Base-by-base conservation (phyloP, 2,888 invertebrate genomes). In the Congeria kusceri region DNA sequence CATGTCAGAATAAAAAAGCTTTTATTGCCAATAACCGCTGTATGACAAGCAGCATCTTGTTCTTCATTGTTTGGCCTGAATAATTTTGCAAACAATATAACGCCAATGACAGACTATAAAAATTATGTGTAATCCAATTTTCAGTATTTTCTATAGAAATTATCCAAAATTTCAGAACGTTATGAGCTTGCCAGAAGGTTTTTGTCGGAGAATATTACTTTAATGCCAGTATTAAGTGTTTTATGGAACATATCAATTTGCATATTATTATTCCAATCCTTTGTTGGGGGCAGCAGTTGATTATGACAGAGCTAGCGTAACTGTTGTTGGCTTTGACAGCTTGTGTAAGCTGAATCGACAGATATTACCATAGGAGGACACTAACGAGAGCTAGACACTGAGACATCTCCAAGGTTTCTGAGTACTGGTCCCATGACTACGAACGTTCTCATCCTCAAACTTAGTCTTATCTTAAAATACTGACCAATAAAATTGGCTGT, bases 201-300 rank as follows among this genome's bases (percentile, higher is more conserved):
- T 4, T 25, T 5, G 20, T 53, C 53, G n/a, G 53, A 20, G 25
- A 53, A 53, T 53, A 25, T 20, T 20, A 25, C 25, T 53, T 53
- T 53, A 20, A 53, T 23, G 23, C 25, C 1, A 53, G 53, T 25
- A 53, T 53, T 53, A 53, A 23, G 53, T 23, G 25, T 53, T 53
- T 53, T 53, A 53, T 53, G 20, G 53, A 25, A 53, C 53, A 53
- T 53, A 18, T 53, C 53, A 53, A 53, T 53, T 53, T 53, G 53
- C 53, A 53, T 53, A 53, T 53, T 53, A 23, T 53, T 20, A 39
- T 39, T 53, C 25, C n/a, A 18, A 23, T 53, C 25, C 53, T 53
- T 53, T 53, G 53, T 53, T 53, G 20, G 53, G 25, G 11, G 25
- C 13, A 5, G 53, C 13, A 53, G 20, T 13, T 20, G 2, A 20